A percentile compares a stretch with the other conserved stretches of the same genome.
phyloP scores from a whole-genome alignment of 2,113 vertebrate genomes.

The Holacanthus passer region DNA sequence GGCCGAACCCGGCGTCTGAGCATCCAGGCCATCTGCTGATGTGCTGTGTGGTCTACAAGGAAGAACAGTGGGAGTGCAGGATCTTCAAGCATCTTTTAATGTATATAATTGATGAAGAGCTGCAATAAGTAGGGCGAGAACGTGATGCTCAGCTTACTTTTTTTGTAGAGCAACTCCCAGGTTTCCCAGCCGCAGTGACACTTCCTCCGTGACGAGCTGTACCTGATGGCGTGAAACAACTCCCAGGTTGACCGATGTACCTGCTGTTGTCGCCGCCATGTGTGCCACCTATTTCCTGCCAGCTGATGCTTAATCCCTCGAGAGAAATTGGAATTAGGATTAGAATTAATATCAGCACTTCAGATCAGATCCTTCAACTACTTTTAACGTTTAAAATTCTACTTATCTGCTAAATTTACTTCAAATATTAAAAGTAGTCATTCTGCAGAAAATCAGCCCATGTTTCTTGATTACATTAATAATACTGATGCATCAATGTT shows the following conservation, averaged over 20 bases:
- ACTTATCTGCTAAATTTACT: not conserved
- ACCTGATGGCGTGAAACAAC: slow-evolving; percentile 65
- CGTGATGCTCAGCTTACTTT: slow-evolving; percentile 52
- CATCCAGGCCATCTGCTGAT: slow-evolving; percentile 49
- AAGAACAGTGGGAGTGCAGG: slow-evolving; percentile 21
- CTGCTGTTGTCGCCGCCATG: slow-evolving; percentile 46
- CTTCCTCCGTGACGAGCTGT: slow-evolving; percentile 39
- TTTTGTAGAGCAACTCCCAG: slow-evolving; percentile 68
- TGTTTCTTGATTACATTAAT: not conserved
- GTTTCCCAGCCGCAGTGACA: slow-evolving; percentile 54
- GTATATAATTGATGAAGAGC: slow-evolving; percentile 66
- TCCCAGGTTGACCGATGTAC: slow-evolving; percentile 62
- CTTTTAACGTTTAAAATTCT: not conserved
- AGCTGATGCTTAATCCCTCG: slow-evolving; percentile 39
- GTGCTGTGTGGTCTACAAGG: slow-evolving; percentile 44
- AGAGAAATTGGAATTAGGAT: slow-evolving; percentile 45
- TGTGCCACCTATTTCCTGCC: slow-evolving; percentile 51
- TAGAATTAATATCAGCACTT: slow-evolving; percentile 8
- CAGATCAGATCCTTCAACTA: too few species aligned
- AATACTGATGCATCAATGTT: not conserved
- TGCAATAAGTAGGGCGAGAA: slow-evolving; percentile 64
- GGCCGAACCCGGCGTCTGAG: not conserved
- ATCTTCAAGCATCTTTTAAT: slow-evolving; percentile 54
- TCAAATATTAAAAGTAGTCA: too few species aligned
- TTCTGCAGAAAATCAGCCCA: not conserved